Evolutionary conservation across 1,140 invertebrate genomes (phyloP), one percentile per base, ranked within the genome.

Genomic region (Drosophila lini): DNA sequence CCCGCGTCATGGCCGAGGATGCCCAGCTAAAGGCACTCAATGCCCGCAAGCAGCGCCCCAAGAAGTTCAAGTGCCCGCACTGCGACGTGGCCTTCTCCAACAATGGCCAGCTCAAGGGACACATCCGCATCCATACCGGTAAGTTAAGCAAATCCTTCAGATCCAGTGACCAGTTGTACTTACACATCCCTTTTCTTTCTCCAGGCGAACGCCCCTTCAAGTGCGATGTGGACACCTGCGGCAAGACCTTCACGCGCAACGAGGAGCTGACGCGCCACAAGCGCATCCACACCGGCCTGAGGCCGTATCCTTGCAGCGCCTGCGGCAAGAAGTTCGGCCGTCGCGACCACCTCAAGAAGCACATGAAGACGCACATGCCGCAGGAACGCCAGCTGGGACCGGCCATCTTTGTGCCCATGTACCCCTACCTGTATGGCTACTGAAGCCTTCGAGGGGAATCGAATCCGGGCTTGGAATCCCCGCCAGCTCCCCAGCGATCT

Each of bases 221-320:
- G 76, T 98, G 97, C 91, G 96, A 97, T 47, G 94, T 95, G 32
- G 94, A 95, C 45, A 95, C 95, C 47, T 98, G 98, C 83, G 96
- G 96, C 0, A 98, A 98, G 92, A 96, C 96, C 0, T 99, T 99
- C 85, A 98, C 97, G 0, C 94, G 97, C 68, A 99, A 98, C 92
- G 97, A 98, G 92, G 97, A 99, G 90, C 92, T 98, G 42, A 98
- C 97, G 0, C 94, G 97, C 25, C 98, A 99, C 92, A 96, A 97
- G 78, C 94, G 97, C 59, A 99, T 98, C 55, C 98, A 99, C 91
- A 96, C 96, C 0, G 97, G 96, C 2, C 92, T 97, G 0, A 94
- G 96, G 9, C 97, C 97, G 0, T 97, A 96, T 90, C 94, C 95
- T 0, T 98, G 97, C 91, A 84, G 93, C 0, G 94, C 95, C 8